phyloP scores from a whole-genome alignment of 2,888 invertebrate species.

The Dexiosoma caninum region DNA sequence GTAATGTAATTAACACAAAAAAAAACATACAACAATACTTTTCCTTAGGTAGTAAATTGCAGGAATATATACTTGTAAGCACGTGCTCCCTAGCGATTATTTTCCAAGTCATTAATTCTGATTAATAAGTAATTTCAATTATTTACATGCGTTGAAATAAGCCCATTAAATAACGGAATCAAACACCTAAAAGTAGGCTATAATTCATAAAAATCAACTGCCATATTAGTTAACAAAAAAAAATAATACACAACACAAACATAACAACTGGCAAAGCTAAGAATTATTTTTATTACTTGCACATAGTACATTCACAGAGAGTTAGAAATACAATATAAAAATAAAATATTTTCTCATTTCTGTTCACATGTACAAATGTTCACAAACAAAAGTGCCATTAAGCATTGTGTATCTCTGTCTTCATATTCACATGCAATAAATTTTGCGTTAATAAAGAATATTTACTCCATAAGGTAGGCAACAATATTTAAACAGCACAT shows the following conservation, averaged over 20 bases:
- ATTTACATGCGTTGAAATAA: neutral
- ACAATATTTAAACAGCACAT: neutral
- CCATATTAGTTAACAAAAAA: neutral
- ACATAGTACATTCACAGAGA: neutral
- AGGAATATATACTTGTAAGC: too few species aligned
- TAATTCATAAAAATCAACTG: neutral
- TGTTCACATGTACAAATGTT: neutral
- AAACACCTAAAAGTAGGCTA: conserved; percentile 9
- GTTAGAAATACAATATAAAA: neutral
- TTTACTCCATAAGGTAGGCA: conserved; percentile 27
- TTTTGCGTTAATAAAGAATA: conserved; percentile 44
- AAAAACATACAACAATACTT: too few species aligned
- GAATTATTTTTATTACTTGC: neutral
- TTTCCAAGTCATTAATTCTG: neutral
- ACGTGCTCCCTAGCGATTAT: too few species aligned
- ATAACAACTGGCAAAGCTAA: neutral
- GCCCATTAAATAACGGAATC: neutral
- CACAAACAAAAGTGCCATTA: neutral
- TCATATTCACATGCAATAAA: conserved; percentile 41
- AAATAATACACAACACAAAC: neutral
- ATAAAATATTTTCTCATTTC: neutral
- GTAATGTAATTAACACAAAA: too few species aligned
- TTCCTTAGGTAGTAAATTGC: too few species aligned
- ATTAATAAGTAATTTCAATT: neutral
- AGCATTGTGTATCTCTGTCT: neutral